Evolutionary conservation across 2,888 invertebrate species (phyloP).

Genomic region (Leucozona laternaria): DNA sequence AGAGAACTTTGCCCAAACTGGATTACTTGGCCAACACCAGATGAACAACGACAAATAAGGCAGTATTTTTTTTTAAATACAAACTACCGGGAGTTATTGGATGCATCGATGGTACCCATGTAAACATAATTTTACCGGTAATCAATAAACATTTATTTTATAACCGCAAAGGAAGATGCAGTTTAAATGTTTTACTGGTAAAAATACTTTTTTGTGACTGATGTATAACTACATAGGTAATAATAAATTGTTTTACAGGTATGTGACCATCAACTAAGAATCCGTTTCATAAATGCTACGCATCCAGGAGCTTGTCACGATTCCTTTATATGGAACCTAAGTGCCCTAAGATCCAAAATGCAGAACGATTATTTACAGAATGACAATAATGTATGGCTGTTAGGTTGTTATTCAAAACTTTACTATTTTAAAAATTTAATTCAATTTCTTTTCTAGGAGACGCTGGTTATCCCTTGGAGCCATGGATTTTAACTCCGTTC

Average conservation of each 20-base stretch:
- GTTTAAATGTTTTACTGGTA: conserved; percentile 6
- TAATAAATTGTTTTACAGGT: too few species aligned
- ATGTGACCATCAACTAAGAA: too few species aligned
- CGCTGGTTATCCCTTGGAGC: not conserved
- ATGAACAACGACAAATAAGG: not conserved
- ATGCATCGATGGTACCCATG: not conserved
- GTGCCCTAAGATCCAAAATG: too few species aligned
- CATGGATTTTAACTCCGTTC: not conserved
- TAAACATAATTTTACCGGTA: not conserved
- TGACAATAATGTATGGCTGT: too few species aligned
- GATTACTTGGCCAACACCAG: not conserved
- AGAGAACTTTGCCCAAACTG: not conserved
- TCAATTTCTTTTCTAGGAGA: too few species aligned
- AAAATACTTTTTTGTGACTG: not conserved
- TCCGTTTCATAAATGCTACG: too few species aligned
- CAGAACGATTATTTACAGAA: too few species aligned
- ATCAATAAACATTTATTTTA: conserved; percentile 3
- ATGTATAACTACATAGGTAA: too few species aligned
- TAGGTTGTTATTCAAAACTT: too few species aligned
- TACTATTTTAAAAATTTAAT: too few species aligned
- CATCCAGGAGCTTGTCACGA: too few species aligned
- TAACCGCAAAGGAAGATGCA: conserved; percentile 4
- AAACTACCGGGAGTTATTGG: not conserved
- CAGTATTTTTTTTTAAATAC: not conserved
- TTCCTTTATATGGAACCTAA: too few species aligned